These are phyloP conservation scores for Epinephelus fuscoguttatus DNA, from an alignment of 2,113 vertebrate genomes.

Conservation along the genomic window DNA sequence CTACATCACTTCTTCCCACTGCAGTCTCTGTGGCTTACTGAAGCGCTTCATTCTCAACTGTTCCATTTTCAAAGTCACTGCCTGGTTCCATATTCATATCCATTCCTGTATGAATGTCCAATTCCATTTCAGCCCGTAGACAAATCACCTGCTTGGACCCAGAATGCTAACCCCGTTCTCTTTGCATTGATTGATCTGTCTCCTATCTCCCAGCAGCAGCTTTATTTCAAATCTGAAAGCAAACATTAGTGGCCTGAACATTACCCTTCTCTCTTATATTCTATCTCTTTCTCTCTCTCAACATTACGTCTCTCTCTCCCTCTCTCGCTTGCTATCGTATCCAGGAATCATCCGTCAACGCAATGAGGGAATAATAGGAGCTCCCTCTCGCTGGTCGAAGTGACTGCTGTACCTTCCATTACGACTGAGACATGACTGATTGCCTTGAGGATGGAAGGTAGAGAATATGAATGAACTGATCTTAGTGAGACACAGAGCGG, in stretches of 20 bases:
- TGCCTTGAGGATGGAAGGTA: constrained; percentile 59
- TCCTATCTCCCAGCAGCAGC: constrained; percentile 58
- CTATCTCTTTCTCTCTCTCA: constrained; percentile 46
- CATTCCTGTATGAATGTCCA: constrained; percentile 66
- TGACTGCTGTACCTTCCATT: constrained; percentile 76
- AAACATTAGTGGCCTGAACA: constrained; percentile 72
- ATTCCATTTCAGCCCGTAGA: constrained; percentile 62
- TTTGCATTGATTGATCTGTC: constrained; percentile 72
- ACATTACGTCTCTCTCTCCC: constrained; percentile 26
- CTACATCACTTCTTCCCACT: constrained; percentile 53
- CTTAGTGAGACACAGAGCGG: constrained; percentile 25
- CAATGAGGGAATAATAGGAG: constrained; percentile 79
- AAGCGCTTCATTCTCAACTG: constrained; percentile 64
- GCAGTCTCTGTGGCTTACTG: constrained; percentile 52
- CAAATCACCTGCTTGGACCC: constrained; percentile 68
- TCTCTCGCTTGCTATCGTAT: constrained; percentile 51
- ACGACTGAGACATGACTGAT: constrained; percentile 74
- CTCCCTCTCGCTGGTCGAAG: constrained; percentile 68
- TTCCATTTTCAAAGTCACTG: constrained; percentile 66
- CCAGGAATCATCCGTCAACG: constrained; percentile 76
- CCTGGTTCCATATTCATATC: constrained; percentile 74
- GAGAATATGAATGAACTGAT: constrained; percentile 71
- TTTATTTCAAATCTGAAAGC: constrained; percentile 80
- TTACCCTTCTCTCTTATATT: constrained; percentile 61
- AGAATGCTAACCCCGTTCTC: constrained; percentile 56